Conservation (phyloP, 2,888 invertebrate species). For the Ptilodon capucinus region DNA sequence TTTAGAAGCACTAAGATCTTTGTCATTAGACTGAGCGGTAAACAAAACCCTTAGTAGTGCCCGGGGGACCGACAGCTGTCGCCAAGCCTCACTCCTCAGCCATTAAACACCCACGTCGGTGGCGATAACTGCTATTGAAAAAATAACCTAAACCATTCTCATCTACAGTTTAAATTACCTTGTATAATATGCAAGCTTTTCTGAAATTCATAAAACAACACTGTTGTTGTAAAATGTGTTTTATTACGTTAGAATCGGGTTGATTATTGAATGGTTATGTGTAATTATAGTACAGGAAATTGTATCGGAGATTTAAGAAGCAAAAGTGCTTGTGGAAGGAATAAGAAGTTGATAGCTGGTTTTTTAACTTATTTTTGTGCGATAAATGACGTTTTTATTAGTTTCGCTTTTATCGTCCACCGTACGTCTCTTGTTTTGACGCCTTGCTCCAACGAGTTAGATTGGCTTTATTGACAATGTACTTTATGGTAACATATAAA, state of each 20-base stretch:
- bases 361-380: not conserved
- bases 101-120: slow-evolving; percentile 73
- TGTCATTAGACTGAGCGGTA: slow-evolving; percentile 72
- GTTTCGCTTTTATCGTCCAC: no score
- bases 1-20: slow-evolving; percentile 45
- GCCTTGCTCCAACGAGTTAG: no score
- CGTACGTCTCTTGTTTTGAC: no score
- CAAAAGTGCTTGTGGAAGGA: slow-evolving; percentile 48
- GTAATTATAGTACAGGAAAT: slow-evolving; percentile 54
- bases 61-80: slow-evolving; percentile 77
- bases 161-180: slow-evolving; percentile 24
- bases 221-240: slow-evolving; percentile 38
- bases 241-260: slow-evolving; percentile 27
- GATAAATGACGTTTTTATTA: no score
- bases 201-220: slow-evolving; percentile 14
- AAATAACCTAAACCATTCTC: slow-evolving; percentile 19
- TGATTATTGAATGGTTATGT: slow-evolving; percentile 23
- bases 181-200: slow-evolving; percentile 17
- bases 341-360: slow-evolving; percentile 21
- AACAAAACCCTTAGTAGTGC: slow-evolving; percentile 72
- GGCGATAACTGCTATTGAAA: slow-evolving; percentile 44
- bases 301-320: slow-evolving; percentile 55
- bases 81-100: slow-evolving; percentile 65
- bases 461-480: no score
- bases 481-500: no score